These are phyloP conservation scores for Dermatophagoides farinae DNA, from an alignment of 1,140 invertebrate genomes.

Conservation along the genomic window DNA sequence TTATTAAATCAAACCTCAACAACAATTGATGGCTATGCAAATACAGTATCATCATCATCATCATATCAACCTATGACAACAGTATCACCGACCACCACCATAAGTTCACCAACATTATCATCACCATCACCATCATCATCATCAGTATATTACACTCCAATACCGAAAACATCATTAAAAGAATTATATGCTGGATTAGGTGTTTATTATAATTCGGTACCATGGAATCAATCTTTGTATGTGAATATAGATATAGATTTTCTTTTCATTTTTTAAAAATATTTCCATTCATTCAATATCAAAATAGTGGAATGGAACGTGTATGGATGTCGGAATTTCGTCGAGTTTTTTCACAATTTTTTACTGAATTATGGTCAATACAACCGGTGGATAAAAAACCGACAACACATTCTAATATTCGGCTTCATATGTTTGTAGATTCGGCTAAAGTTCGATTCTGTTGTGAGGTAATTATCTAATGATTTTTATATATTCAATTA, in stretches of 20 bases:
- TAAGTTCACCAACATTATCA: neutral
- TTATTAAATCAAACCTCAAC: neutral
- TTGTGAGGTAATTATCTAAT: constrained; percentile 17
- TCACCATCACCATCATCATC: neutral
- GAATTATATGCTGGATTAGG: neutral
- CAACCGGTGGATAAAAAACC: constrained; percentile 13
- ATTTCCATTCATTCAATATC: neutral
- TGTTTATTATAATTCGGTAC: neutral
- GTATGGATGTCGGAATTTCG: constrained; percentile 20
- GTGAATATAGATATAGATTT: neutral
- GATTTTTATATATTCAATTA: neutral
- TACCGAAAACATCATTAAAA: neutral
- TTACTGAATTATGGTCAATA: constrained; percentile 19
- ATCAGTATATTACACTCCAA: neutral
- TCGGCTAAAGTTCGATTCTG: constrained; percentile 22
- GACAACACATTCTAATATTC: neutral
- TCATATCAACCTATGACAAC: neutral
- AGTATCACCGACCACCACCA: neutral
- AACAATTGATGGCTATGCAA: neutral
- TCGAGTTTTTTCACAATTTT: constrained; percentile 18
- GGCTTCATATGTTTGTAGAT: constrained; percentile 19
- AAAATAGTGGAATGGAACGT: constrained; percentile 20
- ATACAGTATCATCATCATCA: neutral
- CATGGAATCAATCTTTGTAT: constrained; percentile 17
- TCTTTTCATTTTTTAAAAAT: neutral